Conservation (phyloP, 2,888 invertebrate species). For the Azorinus chamasolen region DNA sequence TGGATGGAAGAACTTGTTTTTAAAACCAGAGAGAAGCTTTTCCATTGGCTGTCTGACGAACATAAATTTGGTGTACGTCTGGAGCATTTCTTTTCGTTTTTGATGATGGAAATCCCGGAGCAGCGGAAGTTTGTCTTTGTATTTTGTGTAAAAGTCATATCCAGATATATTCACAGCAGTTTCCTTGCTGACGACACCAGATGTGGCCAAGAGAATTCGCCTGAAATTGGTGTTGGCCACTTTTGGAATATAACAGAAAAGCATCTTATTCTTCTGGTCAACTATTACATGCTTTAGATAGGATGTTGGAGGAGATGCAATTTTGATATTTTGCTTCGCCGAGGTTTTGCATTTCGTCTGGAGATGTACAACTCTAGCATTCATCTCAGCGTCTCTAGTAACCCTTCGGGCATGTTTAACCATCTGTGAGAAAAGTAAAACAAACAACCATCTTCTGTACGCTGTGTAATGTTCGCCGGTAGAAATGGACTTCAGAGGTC, state of each 20-base stretch:
- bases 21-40: slow-evolving; percentile 94
- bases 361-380: too few relatives aligned
- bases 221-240: slow-evolving; percentile 98
- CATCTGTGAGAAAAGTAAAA: too few relatives aligned
- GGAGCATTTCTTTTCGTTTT: slow-evolving; percentile 90
- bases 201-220: slow-evolving; percentile 93
- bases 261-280: slow-evolving; percentile 93
- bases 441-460: too few relatives aligned
- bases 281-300: slow-evolving; percentile 86
- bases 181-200: slow-evolving; percentile 86
- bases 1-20: slow-evolving; percentile 91
- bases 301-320: slow-evolving; percentile 3
- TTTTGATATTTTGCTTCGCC: not conserved
- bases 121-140: slow-evolving; percentile 64
- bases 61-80: slow-evolving; percentile 93
- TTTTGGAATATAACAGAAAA: slow-evolving; percentile 98
- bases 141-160: slow-evolving; percentile 72
- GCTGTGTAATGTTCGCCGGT: too few relatives aligned
- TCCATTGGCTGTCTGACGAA: slow-evolving; percentile 97
- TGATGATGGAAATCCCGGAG: slow-evolving; percentile 73
- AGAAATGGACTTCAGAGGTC: too few relatives aligned
- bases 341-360: too few relatives aligned
- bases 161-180: slow-evolving; percentile 66
- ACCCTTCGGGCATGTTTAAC: too few relatives aligned
- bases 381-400: too few relatives aligned